Conservation (phyloP, 2,888 invertebrate species). For the Pristionchus japonicus region DNA sequence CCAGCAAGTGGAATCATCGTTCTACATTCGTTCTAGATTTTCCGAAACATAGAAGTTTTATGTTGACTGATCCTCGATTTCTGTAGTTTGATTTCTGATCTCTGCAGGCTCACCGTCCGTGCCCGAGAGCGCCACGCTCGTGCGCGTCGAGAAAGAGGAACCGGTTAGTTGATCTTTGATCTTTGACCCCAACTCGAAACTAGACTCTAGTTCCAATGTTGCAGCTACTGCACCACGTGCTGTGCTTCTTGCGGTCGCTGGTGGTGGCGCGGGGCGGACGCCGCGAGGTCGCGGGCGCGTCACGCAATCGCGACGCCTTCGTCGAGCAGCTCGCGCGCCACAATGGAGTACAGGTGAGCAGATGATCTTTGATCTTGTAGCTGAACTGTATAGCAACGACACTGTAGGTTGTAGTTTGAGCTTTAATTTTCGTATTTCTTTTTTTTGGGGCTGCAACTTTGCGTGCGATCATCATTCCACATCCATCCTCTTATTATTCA, state of each 20-base stretch:
- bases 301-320: background rate
- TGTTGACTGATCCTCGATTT: too few species aligned
- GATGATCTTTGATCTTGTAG: constrained; percentile 25
- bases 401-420: background rate
- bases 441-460: too few species aligned
- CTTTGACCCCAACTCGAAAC: background rate
- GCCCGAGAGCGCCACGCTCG: background rate
- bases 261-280: constrained; percentile 9
- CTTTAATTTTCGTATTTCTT: too few species aligned
- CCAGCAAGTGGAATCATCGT: too few species aligned
- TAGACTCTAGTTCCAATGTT: background rate
- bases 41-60: too few species aligned
- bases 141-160: constrained; percentile 31
- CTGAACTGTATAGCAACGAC: too few species aligned
- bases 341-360: background rate
- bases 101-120: background rate
- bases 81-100: background rate
- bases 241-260: constrained; percentile 4
- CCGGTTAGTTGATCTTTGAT: constrained; percentile 25
- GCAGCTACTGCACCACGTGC: constrained; percentile 17
- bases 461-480: too few species aligned
- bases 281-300: background rate
- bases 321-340: background rate
- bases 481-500: too few species aligned
- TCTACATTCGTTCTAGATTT: too few species aligned